Conservation (phyloP, 2,113 vertebrate genomes). For the Accipiter virgatus region DNA sequence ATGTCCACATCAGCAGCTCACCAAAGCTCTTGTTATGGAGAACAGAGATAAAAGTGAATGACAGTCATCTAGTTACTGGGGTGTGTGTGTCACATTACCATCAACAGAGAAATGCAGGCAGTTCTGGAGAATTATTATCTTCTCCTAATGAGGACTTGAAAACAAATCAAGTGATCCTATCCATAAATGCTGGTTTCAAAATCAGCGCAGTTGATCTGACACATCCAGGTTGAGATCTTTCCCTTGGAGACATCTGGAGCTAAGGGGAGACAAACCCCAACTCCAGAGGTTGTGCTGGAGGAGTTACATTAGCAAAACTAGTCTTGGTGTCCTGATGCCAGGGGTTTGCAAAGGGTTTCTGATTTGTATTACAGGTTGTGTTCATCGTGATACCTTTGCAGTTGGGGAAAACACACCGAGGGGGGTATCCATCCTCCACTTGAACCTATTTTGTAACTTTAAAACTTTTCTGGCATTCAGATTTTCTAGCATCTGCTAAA, state of each 20-base stretch:
- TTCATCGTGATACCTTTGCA: background rate
- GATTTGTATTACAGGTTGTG: background rate
- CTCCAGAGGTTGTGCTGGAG: background rate
- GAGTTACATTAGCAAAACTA: fast-evolving
- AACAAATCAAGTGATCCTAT: background rate
- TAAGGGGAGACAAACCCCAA: background rate
- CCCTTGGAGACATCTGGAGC: background rate
- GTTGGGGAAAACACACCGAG: background rate
- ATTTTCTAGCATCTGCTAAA: background rate
- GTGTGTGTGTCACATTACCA: background rate
- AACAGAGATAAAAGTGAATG: background rate
- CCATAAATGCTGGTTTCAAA: background rate
- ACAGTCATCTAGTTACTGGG: fast-evolving
- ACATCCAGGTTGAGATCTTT: background rate
- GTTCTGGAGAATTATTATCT: background rate
- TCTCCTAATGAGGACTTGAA: background rate
- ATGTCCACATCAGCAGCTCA: background rate
- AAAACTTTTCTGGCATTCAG: background rate
- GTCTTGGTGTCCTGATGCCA: background rate
- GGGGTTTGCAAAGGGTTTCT: background rate
- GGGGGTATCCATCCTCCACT: background rate
- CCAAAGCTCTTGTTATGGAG: background rate
- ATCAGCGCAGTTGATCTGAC: no score
- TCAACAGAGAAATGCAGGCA: background rate
- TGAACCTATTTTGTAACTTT: no score